Conservation (phyloP, 1,140 invertebrate genomes). For the Oedothorax gibbosus region DNA sequence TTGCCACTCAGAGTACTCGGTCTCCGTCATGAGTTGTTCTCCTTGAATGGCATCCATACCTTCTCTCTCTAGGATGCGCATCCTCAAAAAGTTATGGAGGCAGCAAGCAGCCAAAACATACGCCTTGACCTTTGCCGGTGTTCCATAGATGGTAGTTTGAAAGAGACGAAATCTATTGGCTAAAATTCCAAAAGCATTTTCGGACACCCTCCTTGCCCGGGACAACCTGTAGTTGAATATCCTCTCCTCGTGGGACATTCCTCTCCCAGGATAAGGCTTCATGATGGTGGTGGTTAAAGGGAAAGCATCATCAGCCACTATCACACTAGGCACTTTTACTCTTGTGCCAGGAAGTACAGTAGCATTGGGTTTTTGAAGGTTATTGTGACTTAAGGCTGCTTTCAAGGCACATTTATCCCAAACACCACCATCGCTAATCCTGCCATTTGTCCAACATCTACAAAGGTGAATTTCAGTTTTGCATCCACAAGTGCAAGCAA, state of each 20-base stretch:
- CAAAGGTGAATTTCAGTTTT: slow-evolving; percentile 57
- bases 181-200: neutral
- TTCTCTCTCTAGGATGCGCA: no score
- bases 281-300: neutral
- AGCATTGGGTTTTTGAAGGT: neutral
- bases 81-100: no score
- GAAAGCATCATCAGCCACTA: neutral
- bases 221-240: neutral
- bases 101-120: no score
- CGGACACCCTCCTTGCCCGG: no score
- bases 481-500: slow-evolving; percentile 62
- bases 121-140: neutral
- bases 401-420: neutral
- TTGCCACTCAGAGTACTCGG: no score
- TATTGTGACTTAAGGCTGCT: neutral
- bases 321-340: neutral
- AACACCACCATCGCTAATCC: neutral
- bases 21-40: no score
- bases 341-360: neutral
- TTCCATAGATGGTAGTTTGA: neutral
- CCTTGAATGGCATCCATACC: no score
- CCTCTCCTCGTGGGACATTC: neutral
- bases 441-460: neutral
- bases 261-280: neutral
- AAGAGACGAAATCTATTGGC: neutral